phyloP scores from a whole-genome alignment of 1,140 invertebrate species.

The Maconellicoccus hirsutus region DNA sequence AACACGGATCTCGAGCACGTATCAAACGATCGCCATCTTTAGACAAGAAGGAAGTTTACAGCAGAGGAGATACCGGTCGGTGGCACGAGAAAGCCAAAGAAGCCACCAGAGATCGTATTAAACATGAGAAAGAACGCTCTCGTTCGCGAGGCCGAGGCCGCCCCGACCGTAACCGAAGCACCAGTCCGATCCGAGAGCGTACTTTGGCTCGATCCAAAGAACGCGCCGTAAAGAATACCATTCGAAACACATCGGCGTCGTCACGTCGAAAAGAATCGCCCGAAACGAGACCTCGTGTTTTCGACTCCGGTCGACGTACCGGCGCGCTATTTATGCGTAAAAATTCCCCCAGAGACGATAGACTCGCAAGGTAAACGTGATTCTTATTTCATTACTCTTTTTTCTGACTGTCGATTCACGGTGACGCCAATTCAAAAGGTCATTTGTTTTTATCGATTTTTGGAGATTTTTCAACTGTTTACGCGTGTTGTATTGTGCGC shows the following conservation, averaged over 20 bases:
- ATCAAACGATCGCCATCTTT: background rate
- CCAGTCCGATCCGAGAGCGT: background rate
- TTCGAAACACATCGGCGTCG: background rate
- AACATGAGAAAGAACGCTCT: background rate
- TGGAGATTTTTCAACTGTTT: too few species aligned
- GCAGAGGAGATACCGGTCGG: background rate
- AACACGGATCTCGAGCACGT: background rate
- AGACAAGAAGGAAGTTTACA: slow-evolving; percentile 5
- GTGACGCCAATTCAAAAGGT: too few species aligned
- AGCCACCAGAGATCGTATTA: background rate
- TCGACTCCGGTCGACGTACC: background rate
- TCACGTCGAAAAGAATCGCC: slow-evolving; percentile 1
- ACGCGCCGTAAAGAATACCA: background rate
- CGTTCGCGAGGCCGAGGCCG: background rate
- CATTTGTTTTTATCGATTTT: too few species aligned
- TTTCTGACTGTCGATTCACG: too few species aligned
- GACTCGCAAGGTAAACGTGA: slow-evolving; percentile 12
- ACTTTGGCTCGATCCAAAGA: background rate
- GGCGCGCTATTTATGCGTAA: background rate
- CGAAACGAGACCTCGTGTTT: background rate
- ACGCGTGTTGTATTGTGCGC: too few species aligned
- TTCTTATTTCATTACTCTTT: too few species aligned
- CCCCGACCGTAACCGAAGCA: background rate
- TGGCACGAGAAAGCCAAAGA: slow-evolving; percentile 16
- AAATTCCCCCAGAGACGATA: background rate